These are phyloP conservation scores for Cataglyphis albicans DNA, from an alignment of 2,888 invertebrate species.

Conservation along the genomic window DNA sequence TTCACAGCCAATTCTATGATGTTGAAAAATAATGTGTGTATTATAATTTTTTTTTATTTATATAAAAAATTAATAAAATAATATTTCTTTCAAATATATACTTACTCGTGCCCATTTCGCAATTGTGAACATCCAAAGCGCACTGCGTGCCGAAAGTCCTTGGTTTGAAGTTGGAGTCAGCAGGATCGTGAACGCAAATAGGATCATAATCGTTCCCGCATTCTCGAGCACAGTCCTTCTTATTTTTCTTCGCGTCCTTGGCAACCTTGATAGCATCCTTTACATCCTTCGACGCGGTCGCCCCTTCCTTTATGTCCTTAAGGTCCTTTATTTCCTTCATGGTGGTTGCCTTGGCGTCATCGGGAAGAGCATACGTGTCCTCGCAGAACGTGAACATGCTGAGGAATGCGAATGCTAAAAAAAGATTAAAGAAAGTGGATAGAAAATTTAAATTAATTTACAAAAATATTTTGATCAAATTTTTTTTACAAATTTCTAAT, in stretches of 20 bases:
- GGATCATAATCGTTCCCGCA: conserved; percentile 87
- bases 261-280: conserved; percentile 86
- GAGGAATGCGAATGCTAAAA: conserved; percentile 71
- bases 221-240: conserved; percentile 87
- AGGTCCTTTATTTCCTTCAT: conserved; percentile 76
- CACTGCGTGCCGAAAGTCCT: conserved; percentile 89
- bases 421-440: background rate
- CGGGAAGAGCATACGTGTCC: conserved; percentile 63
- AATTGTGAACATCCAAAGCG: conserved; percentile 89
- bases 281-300: conserved; percentile 80
- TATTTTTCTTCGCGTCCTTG: conserved; percentile 89
- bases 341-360: conserved; percentile 59
- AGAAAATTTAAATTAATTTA: conserved; percentile 7
- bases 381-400: conserved; percentile 71
- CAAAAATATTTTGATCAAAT: background rate
- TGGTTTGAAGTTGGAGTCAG: conserved; percentile 86
- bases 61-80: background rate
- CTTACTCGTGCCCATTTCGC: conserved; percentile 89
- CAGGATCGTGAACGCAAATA: conserved; percentile 89
- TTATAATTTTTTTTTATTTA: background rate
- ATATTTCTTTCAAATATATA: conserved; percentile 57
- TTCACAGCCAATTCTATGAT: conserved; percentile 87
- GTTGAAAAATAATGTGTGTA: background rate
- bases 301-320: conserved; percentile 76
- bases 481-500: background rate